These are phyloP conservation scores for Tringa solitaria DNA, from an alignment of 2,113 vertebrate genomes.

Conservation along the genomic window DNA sequence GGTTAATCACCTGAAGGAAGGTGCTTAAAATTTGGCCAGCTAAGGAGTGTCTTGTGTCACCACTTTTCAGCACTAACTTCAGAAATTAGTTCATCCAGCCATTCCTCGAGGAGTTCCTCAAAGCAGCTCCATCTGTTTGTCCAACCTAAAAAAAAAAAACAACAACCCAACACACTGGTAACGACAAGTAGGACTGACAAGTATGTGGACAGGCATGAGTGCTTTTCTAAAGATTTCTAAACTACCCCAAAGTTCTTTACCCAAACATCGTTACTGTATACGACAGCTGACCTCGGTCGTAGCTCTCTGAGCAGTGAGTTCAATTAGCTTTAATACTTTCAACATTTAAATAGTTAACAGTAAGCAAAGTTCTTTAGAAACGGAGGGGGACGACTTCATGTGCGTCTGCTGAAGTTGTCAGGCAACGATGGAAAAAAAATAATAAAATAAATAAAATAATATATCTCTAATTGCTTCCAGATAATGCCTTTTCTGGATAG, in stretches of 20 bases:
- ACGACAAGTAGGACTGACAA: constrained; percentile 41
- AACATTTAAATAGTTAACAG: constrained; percentile 71
- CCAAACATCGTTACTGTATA: background rate
- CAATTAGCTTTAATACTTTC: constrained; percentile 69
- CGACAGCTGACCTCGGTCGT: background rate
- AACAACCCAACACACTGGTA: background rate
- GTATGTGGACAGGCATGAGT: background rate
- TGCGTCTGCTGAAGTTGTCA: constrained; percentile 67
- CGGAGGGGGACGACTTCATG: background rate
- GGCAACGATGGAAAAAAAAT: constrained; percentile 56
- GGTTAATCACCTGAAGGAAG: background rate
- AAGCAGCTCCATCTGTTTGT: constrained; percentile 23
- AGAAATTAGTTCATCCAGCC: background rate
- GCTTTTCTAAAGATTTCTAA: constrained; percentile 45
- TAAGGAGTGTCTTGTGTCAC: background rate
- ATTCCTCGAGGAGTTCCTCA: background rate
- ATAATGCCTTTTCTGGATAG: constrained; percentile 38
- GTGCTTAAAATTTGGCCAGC: background rate
- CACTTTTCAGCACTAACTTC: background rate
- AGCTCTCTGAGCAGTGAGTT: background rate
- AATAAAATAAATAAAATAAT: constrained; percentile 11
- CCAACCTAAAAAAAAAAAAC: constrained; percentile 37
- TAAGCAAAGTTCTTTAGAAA: constrained; percentile 37
- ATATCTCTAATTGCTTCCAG: constrained; percentile 75
- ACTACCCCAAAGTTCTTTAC: constrained; percentile 7